Evolutionary conservation across 2,888 invertebrate species (phyloP).

Genomic region (Plusia festucae): DNA sequence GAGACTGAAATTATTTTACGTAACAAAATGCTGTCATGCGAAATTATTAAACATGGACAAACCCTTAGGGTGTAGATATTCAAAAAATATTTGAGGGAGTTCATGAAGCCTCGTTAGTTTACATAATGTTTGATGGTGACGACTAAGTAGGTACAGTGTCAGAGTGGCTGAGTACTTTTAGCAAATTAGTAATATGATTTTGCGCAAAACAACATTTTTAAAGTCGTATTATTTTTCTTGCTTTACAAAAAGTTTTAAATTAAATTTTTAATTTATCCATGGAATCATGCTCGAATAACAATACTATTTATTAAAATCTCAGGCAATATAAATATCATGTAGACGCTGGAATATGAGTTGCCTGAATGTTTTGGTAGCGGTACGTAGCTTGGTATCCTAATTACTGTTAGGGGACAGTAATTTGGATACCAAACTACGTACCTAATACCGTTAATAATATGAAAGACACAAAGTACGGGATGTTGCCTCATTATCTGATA

Average conservation of each 20-base stretch:
- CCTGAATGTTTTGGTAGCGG: too few relatives aligned
- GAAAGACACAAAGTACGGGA: too few relatives aligned
- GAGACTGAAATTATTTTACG: neutral
- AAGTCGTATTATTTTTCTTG: too few relatives aligned
- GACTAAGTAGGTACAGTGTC: neutral
- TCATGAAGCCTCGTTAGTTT: neutral
- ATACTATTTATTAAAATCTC: too few relatives aligned
- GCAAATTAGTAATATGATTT: neutral
- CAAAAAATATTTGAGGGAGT: neutral
- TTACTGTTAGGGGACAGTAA: too few relatives aligned
- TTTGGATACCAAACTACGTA: too few relatives aligned
- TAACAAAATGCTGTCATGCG: neutral
- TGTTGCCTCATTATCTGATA: neutral
- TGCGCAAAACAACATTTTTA: neutral
- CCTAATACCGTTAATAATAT: neutral
- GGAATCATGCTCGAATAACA: too few relatives aligned
- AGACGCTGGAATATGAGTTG: too few relatives aligned
- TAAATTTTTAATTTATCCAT: too few relatives aligned
- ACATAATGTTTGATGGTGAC: neutral
- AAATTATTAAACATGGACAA: neutral
- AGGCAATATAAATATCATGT: too few relatives aligned
- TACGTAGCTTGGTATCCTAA: neutral
- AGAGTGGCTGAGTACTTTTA: constrained; percentile 2
- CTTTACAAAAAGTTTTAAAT: too few relatives aligned
- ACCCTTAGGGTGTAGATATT: neutral